phyloP scores from a whole-genome alignment of 2,797 vertebrate species.

The Onychomys torridus region DNA sequence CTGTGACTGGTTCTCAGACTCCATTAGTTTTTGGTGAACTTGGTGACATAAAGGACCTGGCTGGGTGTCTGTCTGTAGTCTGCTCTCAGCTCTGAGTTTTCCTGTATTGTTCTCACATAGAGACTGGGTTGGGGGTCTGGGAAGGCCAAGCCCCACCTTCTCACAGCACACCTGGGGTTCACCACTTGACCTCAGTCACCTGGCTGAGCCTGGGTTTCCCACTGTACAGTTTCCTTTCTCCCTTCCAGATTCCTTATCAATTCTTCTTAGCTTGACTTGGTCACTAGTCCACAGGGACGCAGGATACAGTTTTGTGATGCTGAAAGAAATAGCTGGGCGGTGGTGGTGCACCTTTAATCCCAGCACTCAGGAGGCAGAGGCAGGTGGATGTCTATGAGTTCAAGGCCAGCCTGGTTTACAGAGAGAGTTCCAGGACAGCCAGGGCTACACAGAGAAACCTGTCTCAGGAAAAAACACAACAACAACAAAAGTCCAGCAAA shows the following conservation, averaged over 20 bases:
- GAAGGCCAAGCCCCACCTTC: not conserved
- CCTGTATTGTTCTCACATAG: not conserved
- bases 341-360: not conserved
- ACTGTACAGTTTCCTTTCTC: accelerated
- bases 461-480: not conserved
- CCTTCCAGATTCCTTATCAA: not conserved
- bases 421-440: not conserved
- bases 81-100: not conserved
- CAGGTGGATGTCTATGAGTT: not conserved
- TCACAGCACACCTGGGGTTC: not conserved
- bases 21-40: not conserved
- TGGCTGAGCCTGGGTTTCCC: not conserved
- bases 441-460: not conserved
- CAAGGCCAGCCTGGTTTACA: not conserved
- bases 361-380: not conserved
- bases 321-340: not conserved
- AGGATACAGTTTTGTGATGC: not conserved
- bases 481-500: not conserved
- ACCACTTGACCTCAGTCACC: not conserved
- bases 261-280: not conserved
- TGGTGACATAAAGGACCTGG: not conserved
- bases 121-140: not conserved
- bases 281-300: not conserved
- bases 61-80: not conserved
- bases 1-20: not conserved